These are phyloP conservation scores for Acanthosepion pharaonis DNA, from an alignment of 2,888 invertebrate species.

Conservation along the genomic window DNA sequence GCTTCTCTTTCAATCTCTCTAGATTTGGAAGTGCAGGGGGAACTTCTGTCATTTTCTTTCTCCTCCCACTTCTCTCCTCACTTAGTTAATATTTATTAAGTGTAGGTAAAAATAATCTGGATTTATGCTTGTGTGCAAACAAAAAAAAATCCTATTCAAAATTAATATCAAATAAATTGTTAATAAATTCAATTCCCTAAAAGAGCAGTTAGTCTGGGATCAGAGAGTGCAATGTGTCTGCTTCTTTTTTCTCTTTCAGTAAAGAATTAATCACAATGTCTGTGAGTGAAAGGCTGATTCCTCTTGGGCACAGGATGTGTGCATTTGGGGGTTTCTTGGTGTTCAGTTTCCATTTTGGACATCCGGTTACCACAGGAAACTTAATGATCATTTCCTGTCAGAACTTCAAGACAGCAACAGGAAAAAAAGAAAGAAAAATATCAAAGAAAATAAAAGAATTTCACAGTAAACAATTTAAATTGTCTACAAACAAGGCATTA, in stretches of 20 bases:
- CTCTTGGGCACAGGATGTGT: neutral
- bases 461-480: neutral
- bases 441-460: neutral
- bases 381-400: slow-evolving; percentile 8
- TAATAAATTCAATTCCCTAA: too few relatives aligned
- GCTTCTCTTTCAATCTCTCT: too few relatives aligned
- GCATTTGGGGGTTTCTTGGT: neutral
- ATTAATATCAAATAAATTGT: too few relatives aligned
- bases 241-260: neutral
- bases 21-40: too few relatives aligned
- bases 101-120: too few relatives aligned
- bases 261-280: neutral
- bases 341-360: neutral
- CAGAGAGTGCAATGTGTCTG: neutral
- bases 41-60: too few relatives aligned
- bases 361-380: neutral
- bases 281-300: neutral
- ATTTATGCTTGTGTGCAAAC: too few relatives aligned
- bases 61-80: too few relatives aligned
- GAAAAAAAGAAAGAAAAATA: neutral
- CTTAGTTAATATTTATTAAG: too few relatives aligned
- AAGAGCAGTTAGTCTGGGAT: neutral
- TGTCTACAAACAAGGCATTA: neutral
- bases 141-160: too few relatives aligned
- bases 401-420: neutral